Evolutionary conservation across 2,797 vertebrate species (phyloP).

Genomic region (Sciurus carolinensis): DNA sequence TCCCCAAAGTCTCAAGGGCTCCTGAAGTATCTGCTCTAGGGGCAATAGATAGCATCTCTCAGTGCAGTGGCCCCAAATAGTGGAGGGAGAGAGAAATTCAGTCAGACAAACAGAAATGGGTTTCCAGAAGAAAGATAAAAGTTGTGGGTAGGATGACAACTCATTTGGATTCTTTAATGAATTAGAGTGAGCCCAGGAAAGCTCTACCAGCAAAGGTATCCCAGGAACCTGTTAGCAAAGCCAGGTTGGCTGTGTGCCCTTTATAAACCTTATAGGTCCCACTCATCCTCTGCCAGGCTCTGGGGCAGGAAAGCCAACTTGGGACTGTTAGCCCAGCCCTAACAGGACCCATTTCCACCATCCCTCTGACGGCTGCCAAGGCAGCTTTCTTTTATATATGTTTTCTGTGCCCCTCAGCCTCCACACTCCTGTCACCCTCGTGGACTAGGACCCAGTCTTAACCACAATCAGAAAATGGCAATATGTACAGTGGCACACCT

Average conservation of each 20-base stretch:
- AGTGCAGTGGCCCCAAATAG: constrained; percentile 3
- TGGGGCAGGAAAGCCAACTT: neutral
- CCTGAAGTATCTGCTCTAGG: neutral
- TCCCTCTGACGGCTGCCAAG: constrained; percentile 54
- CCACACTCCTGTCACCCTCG: neutral
- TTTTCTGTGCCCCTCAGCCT: constrained; percentile 76
- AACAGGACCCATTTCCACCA: neutral
- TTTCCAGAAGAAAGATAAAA: constrained; percentile 46
- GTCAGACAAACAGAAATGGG: neutral
- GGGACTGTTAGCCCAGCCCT: constrained; percentile 51
- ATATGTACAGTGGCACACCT: constrained; percentile 80
- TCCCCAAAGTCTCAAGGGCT: neutral
- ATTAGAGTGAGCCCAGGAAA: constrained; percentile 5
- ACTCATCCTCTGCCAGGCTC: neutral
- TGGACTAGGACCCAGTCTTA: constrained; percentile 72
- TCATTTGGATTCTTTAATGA: neutral
- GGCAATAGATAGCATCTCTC: neutral
- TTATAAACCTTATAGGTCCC: neutral
- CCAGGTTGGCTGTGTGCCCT: neutral
- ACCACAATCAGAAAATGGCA: constrained; percentile 72
- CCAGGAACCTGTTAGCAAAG: constrained; percentile 26
- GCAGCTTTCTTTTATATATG: constrained; percentile 68
- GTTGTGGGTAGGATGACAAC: constrained; percentile 2
- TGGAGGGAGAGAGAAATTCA: constrained; percentile 27
- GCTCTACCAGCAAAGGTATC: constrained; percentile 27